These are phyloP conservation scores for Parauchenoglanis ngamensis DNA, from an alignment of 2,797 vertebrate genomes.

Conservation along the genomic window DNA sequence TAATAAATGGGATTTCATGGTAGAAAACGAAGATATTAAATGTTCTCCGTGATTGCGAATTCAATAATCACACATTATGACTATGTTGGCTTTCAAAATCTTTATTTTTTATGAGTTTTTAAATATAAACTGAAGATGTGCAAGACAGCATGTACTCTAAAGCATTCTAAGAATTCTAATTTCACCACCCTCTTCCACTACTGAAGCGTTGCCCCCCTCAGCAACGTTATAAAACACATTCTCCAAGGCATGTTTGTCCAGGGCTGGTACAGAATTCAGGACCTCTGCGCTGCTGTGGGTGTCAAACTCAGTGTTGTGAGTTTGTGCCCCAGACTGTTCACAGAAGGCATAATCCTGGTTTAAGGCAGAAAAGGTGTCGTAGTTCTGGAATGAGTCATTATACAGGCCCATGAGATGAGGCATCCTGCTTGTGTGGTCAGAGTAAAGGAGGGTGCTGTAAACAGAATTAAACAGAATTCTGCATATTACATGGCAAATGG, in stretches of 20 bases:
- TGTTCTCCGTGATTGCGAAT: neutral
- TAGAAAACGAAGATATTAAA: neutral
- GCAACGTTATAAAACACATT: conserved; percentile 64
- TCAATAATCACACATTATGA: neutral
- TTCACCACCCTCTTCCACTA: conserved; percentile 68
- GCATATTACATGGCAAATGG: neutral
- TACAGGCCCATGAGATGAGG: conserved; percentile 66
- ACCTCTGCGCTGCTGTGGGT: conserved; percentile 55
- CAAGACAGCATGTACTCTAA: conserved; percentile 28
- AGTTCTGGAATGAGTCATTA: conserved; percentile 68
- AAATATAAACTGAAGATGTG: neutral
- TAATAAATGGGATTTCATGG: neutral
- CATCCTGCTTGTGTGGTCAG: conserved; percentile 66
- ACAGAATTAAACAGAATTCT: conserved; percentile 57
- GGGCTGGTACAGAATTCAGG: conserved; percentile 46
- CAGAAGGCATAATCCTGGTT: conserved; percentile 64
- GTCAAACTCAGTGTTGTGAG: conserved; percentile 8
- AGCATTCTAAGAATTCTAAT: conserved; percentile 71
- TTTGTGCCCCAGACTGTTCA: conserved; percentile 51
- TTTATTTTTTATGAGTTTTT: conserved; percentile 1
- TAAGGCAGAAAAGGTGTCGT: conserved; percentile 64
- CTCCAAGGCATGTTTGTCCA: conserved; percentile 61
- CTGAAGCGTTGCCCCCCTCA: conserved; percentile 63
- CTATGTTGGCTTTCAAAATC: neutral
- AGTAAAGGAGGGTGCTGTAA: conserved; percentile 68